Conservation (phyloP, 2,888 invertebrate genomes). For the Polydrusus pterygomalis region DNA sequence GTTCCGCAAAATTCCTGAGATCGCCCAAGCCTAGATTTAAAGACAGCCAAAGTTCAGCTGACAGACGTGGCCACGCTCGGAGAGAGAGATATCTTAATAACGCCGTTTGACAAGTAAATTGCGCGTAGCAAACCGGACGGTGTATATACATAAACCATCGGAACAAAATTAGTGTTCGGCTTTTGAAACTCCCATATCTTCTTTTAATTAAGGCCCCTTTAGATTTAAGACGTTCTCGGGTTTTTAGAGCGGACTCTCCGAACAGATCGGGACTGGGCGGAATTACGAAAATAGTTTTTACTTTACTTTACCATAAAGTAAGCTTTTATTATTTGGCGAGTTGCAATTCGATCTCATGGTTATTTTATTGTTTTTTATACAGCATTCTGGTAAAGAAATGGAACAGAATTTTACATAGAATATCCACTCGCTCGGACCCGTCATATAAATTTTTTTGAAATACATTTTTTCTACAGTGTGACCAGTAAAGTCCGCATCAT, state of each 20-base stretch:
- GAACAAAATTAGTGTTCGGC: slow-evolving; percentile 56
- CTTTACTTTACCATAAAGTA: no score
- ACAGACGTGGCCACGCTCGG: slow-evolving; percentile 35
- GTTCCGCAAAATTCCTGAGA: no score
- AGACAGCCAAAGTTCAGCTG: slow-evolving; percentile 32
- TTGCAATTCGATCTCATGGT: not conserved
- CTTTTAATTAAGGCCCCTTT: slow-evolving; percentile 43
- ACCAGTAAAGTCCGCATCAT: no score
- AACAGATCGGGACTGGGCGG: slow-evolving; percentile 21
- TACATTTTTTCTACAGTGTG: no score
- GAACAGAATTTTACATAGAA: no score
- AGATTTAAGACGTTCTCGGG: slow-evolving; percentile 36
- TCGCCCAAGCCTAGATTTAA: not conserved
- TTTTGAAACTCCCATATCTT: slow-evolving; percentile 49
- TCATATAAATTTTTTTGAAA: no score
- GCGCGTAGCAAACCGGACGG: slow-evolving; percentile 57
- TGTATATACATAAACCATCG: slow-evolving; percentile 58
- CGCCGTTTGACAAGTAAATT: slow-evolving; percentile 64
- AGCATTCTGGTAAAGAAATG: no score
- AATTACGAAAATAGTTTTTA: not conserved
- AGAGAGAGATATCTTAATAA: slow-evolving; percentile 63
- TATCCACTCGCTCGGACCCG: no score
- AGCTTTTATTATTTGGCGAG: not conserved
- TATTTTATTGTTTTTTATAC: no score
- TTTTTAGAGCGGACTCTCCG: slow-evolving; percentile 5